Base-by-base conservation (phyloP, 2,888 invertebrate genomes). In the Hymenopus coronatus region DNA sequence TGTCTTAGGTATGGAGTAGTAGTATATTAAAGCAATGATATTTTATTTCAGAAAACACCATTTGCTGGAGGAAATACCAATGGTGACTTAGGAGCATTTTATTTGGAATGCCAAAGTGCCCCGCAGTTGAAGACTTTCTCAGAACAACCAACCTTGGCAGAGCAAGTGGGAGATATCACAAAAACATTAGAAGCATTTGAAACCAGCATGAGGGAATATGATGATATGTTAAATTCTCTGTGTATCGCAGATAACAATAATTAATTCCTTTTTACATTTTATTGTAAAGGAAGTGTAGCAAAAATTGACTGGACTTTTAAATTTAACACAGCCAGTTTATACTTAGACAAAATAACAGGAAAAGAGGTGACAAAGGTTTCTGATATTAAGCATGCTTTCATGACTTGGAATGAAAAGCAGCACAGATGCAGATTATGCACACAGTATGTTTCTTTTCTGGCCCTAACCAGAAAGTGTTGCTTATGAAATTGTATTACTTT, bases 101-200 rank as follows among this genome's bases (percentile, higher is more conserved):
- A 97, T 93, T 95, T 96, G 70, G 97, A 97, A 92, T 97, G 97
- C 93, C 95, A 97, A 92, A 95, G 95, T 91, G 97, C 97, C 12
- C 96, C 96, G 4, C 94, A 94, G 54, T 92, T 95, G 33, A 93
- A 94, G 89, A 94, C 94, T 83, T 95, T 94, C 91, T 93, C 92
- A 88, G 93, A 94, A 90, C 94, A 94, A 90, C 93, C 93, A 82
- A 94, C 95, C 28, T 91, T 94, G 9, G 93, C 94, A 15, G 95
- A 95, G 89, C 94, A 95, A 92, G 93, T 95, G 2, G 96, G 96
- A 87, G 94, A 96, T 40, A 94, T 97, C 81, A 95, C 96, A 0
- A 94, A 95, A 90, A 97, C 97, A 92, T 93, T 98, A 89, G 96
- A 96, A 92, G 95, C 94, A 91, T 97, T 96, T 92, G 97, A 97